Base-by-base conservation (phyloP, 2,113 vertebrate genomes). In the Tichodroma muraria region DNA sequence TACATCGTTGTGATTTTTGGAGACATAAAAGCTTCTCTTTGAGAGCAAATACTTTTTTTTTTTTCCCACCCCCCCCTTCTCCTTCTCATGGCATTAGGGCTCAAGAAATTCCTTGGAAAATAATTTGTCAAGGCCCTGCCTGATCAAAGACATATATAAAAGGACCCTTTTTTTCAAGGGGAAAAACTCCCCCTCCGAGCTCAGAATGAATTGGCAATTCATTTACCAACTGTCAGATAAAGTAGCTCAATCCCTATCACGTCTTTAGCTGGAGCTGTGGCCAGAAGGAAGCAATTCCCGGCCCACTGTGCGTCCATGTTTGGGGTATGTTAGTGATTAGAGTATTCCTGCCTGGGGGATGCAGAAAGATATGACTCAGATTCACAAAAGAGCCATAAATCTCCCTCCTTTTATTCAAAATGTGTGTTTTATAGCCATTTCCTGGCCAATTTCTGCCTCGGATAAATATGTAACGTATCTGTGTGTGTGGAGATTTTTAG, bases 261-360 rank as follows among this genome's bases (percentile, higher is more conserved):
- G 68, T 97, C 97, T 97, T 97, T 97, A 90, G 88, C 96, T n/a
- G 92, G 97, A 97, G 93, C 87, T 50, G 79, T 73, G 92, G 71
- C 96, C 97, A 98, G 98, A 98, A 98, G 98, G 98, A 98, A 98
- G 96, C 96, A 97, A 98, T 98, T 98, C 97, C 82, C 88, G 16
- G 95, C 97, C 97, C 97, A 97, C 97, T 80, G 94, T 97, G 96
- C n/a, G 20, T 95, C 97, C 98, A 97, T 97, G 97, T 96, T 96
- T 94, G 94, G 97, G 95, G 96, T 97, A 97, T 98, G 98, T 98
- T 98, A 98, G 97, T 98, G 97, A 98, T 98, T 98, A 98, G 97
- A 82, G 95, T 93, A 89, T 94, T 96, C 94, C 94, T 96, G 98
- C 97, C 96, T 92, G 93, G 96, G 97, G 97, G 97, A 98, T 96